A percentile compares a stretch with the other conserved stretches of the same genome.
phyloP scores from a whole-genome alignment of 92 coral and sea anemone species.

The Muricea muricata region DNA sequence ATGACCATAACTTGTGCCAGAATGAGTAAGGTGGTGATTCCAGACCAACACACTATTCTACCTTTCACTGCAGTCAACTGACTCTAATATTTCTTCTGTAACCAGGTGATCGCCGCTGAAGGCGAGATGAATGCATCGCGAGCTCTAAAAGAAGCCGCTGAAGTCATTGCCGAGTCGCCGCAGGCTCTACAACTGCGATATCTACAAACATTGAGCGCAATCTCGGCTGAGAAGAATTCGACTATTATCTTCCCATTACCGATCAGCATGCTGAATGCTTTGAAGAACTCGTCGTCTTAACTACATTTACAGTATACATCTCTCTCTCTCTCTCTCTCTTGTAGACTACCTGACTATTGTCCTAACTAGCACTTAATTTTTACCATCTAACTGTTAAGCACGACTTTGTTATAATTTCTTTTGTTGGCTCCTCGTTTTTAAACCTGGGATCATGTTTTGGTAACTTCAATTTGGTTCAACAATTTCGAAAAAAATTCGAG shows the following conservation, averaged over 20 bases:
- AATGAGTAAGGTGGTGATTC: no score
- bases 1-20: no score
- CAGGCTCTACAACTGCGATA: slow-evolving; percentile 90
- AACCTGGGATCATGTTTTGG: no score
- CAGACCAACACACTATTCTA: no score
- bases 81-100: neutral
- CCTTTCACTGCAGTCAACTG: neutral
- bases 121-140: slow-evolving; percentile 92
- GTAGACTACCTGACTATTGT: slow-evolving; percentile 52
- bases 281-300: slow-evolving; percentile 68
- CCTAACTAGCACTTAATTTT: slow-evolving; percentile 42
- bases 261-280: slow-evolving; percentile 45
- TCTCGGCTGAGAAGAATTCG: slow-evolving; percentile 53
- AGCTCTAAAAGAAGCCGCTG: slow-evolving; percentile 89
- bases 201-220: slow-evolving; percentile 75
- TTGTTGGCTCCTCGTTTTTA: no score
- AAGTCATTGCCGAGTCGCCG: slow-evolving; percentile 80
- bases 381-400: no score
- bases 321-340: slow-evolving; percentile 64
- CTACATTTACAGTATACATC: no score
- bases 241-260: slow-evolving; percentile 56
- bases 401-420: no score
- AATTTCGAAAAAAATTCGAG: no score
- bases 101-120: slow-evolving; percentile 90
- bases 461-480: no score